These are phyloP conservation scores for Myotis findleyi DNA, from an alignment of 2,797 vertebrate species.

Conservation along the genomic window DNA sequence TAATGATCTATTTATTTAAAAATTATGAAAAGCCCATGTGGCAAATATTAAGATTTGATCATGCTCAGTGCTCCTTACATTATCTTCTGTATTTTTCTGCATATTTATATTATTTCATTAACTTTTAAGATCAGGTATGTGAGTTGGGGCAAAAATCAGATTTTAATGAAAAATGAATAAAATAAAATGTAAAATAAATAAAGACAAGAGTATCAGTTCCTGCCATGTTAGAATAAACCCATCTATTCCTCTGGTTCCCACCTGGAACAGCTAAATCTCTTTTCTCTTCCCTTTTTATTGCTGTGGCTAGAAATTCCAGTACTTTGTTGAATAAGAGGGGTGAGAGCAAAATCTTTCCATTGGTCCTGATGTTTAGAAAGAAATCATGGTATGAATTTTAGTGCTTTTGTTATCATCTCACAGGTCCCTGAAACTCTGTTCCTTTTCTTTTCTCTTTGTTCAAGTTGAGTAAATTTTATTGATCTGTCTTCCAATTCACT, in stretches of 20 bases:
- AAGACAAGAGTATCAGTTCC: neutral
- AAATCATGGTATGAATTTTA: neutral
- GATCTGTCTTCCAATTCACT: neutral
- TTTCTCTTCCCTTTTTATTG: neutral
- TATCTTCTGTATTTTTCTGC: neutral
- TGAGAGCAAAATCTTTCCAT: neutral
- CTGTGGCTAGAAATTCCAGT: neutral
- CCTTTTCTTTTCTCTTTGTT: neutral
- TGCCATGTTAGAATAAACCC: neutral
- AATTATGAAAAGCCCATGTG: neutral
- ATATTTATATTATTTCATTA: neutral
- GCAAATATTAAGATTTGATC: neutral
- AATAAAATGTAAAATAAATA: neutral
- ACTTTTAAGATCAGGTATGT: neutral
- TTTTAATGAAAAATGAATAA: neutral
- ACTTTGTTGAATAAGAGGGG: neutral
- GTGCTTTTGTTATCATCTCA: neutral
- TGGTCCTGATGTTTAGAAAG: neutral
- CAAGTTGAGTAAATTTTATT: neutral
- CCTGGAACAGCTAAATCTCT: neutral
- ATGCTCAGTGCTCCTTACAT: neutral
- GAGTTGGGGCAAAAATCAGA: neutral
- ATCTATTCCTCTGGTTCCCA: neutral
- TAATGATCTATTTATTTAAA: conserved; percentile 7
- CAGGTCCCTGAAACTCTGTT: neutral